These are phyloP conservation scores for Scolopax rusticola DNA, from an alignment of 2,797 vertebrate genomes.

Conservation along the genomic window DNA sequence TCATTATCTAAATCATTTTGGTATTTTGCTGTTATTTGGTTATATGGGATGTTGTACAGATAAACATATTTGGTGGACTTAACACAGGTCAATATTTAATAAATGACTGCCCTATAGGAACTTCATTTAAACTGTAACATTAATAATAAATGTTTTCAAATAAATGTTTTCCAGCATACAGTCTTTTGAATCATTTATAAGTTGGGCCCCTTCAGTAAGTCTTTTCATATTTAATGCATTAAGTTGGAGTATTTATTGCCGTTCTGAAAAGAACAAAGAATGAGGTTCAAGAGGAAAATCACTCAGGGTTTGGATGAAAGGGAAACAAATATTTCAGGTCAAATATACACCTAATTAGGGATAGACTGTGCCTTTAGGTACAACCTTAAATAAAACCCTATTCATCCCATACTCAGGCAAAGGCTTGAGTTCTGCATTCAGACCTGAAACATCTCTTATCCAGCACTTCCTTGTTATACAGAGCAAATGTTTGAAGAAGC, in stretches of 20 bases:
- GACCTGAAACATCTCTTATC: neutral
- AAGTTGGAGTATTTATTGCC: slow-evolving; percentile 60
- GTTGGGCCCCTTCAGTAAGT: slow-evolving; percentile 49
- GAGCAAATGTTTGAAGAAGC: neutral
- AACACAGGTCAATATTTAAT: slow-evolving; percentile 67
- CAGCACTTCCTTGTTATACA: neutral
- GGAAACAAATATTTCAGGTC: neutral
- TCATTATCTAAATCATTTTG: slow-evolving; percentile 30
- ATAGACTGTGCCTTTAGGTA: neutral
- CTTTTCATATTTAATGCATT: slow-evolving; percentile 78
- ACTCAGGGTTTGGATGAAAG: neutral
- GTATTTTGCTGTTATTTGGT: neutral
- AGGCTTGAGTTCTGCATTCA: neutral
- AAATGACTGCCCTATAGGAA: slow-evolving; percentile 70
- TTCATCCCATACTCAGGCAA: neutral
- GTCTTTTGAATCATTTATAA: slow-evolving; percentile 75
- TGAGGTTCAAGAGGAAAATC: slow-evolving; percentile 21
- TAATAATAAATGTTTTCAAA: slow-evolving; percentile 78
- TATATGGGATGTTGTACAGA: neutral
- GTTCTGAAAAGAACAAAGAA: slow-evolving; percentile 67
- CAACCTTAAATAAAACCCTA: neutral
- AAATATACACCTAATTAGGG: neutral
- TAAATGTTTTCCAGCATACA: slow-evolving; percentile 66
- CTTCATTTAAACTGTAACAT: slow-evolving; percentile 64
- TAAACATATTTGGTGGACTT: slow-evolving; percentile 33